These are phyloP conservation scores for Choloepus didactylus DNA, from an alignment of 2,797 vertebrate genomes.

Conservation along the genomic window DNA sequence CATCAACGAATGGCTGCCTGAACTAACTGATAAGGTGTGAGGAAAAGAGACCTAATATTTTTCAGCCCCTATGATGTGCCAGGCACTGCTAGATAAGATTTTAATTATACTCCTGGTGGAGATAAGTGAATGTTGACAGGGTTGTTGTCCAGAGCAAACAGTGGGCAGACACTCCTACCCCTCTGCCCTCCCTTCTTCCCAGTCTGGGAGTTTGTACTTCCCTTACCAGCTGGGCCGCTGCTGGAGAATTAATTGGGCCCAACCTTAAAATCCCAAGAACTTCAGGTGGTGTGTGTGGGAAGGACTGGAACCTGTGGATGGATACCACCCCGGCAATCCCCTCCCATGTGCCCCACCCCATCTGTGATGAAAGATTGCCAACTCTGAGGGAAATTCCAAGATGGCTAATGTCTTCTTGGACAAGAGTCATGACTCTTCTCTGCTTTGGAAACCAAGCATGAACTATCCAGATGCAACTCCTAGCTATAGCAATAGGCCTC, in stretches of 20 bases:
- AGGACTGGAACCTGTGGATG: not conserved
- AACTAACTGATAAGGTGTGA: conserved; percentile 66
- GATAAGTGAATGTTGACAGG: conserved; percentile 30
- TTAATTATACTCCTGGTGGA: conserved; percentile 33
- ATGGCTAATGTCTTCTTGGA: conserved; percentile 48
- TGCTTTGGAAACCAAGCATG: conserved; percentile 13
- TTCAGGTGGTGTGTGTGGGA: not conserved
- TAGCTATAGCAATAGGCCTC: not conserved
- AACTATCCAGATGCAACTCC: not conserved
- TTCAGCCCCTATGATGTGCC: conserved; percentile 10
- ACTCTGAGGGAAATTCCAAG: conserved; percentile 33
- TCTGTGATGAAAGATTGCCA: not conserved
- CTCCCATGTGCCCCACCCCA: not conserved
- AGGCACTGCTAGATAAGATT: conserved; percentile 43
- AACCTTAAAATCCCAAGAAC: not conserved
- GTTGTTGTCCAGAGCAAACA: not conserved
- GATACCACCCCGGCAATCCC: not conserved
- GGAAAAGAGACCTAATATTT: conserved; percentile 57
- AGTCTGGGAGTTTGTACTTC: not conserved
- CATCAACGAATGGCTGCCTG: conserved; percentile 47
- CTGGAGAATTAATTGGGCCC: not conserved
- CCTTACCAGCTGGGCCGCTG: not conserved
- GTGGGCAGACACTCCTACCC: not conserved
- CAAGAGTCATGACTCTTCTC: not conserved
- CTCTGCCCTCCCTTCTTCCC: conserved; percentile 17